These are phyloP conservation scores for Ophion obscuratus DNA, from an alignment of 2,888 invertebrate genomes.

Conservation along the genomic window DNA sequence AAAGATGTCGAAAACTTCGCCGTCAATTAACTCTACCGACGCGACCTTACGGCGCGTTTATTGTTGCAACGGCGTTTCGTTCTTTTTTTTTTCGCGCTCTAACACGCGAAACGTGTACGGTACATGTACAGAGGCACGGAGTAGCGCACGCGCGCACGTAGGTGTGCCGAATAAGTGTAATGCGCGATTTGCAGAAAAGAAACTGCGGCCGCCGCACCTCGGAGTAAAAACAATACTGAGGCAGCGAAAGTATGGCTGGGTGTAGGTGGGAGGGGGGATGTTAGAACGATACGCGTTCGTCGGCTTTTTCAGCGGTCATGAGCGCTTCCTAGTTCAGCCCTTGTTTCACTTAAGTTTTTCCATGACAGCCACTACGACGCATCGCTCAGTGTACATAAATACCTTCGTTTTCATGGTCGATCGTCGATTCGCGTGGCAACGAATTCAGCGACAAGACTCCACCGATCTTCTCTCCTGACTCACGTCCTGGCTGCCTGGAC, in stretches of 20 bases:
- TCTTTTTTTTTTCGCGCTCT: background rate
- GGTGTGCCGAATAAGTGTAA: background rate
- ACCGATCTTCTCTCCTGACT: background rate
- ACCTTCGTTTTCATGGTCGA: background rate
- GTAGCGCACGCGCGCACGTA: background rate
- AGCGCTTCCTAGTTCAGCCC: background rate
- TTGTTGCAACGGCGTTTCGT: background rate
- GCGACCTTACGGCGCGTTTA: background rate
- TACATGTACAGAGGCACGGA: background rate
- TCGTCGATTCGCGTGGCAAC: background rate
- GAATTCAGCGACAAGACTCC: background rate
- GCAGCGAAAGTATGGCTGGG: background rate
- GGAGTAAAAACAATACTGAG: background rate
- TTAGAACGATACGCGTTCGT: conserved; percentile 14
- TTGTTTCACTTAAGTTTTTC: background rate
- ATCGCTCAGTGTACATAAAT: background rate
- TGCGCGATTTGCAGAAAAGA: background rate
- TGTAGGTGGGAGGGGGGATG: background rate
- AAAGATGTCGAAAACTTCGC: background rate
- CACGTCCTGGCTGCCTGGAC: background rate
- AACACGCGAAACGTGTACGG: background rate
- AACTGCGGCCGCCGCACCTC: background rate
- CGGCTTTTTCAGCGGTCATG: conserved; percentile 10
- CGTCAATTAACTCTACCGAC: background rate
- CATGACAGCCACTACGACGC: background rate